These are phyloP conservation scores for Coregonus suidteri DNA, from an alignment of 2,797 vertebrate genomes.

Conservation along the genomic window DNA sequence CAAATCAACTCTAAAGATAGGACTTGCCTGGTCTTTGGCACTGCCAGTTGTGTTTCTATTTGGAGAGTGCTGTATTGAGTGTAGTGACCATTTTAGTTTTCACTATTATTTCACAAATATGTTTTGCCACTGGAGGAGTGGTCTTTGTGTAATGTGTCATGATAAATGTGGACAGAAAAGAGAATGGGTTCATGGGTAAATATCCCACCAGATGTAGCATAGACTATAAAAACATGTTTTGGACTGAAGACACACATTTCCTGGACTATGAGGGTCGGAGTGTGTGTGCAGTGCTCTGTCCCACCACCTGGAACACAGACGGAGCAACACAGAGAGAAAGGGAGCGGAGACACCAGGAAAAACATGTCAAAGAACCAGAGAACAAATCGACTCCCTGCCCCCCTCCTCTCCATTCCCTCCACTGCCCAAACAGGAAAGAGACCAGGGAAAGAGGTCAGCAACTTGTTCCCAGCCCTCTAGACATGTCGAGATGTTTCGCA, in stretches of 20 bases:
- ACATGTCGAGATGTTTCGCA: constrained; percentile 55
- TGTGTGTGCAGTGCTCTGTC: constrained; percentile 53
- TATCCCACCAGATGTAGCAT: constrained; percentile 77
- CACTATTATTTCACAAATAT: constrained; percentile 65
- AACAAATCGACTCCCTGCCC: constrained; percentile 55
- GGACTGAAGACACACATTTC: constrained; percentile 80
- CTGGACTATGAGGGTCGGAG: constrained; percentile 72
- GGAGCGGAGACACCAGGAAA: constrained; percentile 64
- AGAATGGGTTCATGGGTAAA: constrained; percentile 77
- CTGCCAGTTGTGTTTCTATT: constrained; percentile 58
- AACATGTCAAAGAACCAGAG: constrained; percentile 67
- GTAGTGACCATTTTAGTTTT: constrained; percentile 69
- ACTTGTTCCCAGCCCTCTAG: constrained; percentile 71
- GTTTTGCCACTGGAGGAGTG: constrained; percentile 68
- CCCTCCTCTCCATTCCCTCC: constrained; percentile 47
- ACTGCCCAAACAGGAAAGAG: constrained; percentile 76
- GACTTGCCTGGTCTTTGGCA: constrained; percentile 56
- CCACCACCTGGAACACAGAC: constrained; percentile 71
- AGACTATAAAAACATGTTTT: constrained; percentile 94
- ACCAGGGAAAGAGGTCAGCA: constrained; percentile 71
- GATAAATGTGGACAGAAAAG: constrained; percentile 58
- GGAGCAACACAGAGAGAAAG: constrained; percentile 49
- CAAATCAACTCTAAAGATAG: constrained; percentile 72
- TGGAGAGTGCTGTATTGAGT: constrained; percentile 58
- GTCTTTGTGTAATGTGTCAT: constrained; percentile 64